Evolutionary conservation across 2,888 invertebrate species (phyloP).

Genomic region (Dysmachus trigonus): DNA sequence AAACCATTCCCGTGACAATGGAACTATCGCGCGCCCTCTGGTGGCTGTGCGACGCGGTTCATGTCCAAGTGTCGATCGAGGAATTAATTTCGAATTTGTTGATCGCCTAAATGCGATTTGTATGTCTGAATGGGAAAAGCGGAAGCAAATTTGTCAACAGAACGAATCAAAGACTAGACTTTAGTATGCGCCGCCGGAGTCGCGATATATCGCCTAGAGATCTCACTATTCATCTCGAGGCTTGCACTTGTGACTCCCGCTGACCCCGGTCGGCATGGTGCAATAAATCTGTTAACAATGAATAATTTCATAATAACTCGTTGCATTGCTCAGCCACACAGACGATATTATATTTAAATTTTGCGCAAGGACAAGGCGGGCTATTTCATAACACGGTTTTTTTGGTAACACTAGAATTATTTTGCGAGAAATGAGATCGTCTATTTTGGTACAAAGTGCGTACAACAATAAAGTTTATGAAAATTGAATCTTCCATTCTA

Average conservation of each 20-base stretch:
- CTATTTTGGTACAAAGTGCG: neutral
- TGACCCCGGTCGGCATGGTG: slow-evolving; percentile 9
- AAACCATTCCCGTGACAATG: neutral
- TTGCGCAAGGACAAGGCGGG: neutral
- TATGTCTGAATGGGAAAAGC: neutral
- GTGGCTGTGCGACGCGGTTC: neutral
- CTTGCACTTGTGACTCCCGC: slow-evolving; percentile 10
- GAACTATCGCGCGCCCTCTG: neutral
- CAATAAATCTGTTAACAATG: slow-evolving; percentile 6
- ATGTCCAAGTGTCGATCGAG: neutral
- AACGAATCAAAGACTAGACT: neutral
- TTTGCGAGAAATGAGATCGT: neutral
- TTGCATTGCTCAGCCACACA: neutral
- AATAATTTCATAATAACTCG: neutral
- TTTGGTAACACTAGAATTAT: neutral
- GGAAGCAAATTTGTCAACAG: slow-evolving; percentile 27
- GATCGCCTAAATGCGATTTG: slow-evolving; percentile 12
- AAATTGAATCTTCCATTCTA: too few relatives aligned
- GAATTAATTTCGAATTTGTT: slow-evolving; percentile 21
- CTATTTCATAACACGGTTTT: neutral
- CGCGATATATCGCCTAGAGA: neutral
- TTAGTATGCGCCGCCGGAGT: neutral
- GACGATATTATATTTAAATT: neutral
- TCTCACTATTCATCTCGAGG: neutral
- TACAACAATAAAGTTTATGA: neutral